phyloP scores from a whole-genome alignment of 2,797 vertebrate species.

The Sorex maritimensis region DNA sequence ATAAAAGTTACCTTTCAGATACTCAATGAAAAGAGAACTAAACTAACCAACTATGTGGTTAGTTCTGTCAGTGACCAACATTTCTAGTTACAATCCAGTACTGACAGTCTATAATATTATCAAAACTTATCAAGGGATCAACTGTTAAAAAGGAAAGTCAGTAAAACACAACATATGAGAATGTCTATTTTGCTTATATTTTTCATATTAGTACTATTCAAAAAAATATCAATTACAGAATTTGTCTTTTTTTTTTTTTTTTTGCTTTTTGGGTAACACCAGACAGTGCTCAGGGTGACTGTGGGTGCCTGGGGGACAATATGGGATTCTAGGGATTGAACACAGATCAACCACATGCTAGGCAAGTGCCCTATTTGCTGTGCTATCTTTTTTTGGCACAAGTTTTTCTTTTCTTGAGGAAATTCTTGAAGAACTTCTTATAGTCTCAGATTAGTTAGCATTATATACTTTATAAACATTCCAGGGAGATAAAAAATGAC shows the following conservation, averaged over 20 bases:
- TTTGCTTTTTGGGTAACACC: too few relatives aligned
- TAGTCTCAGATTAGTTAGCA: slow-evolving; percentile 9
- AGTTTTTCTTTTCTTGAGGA: background rate
- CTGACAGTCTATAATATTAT: slow-evolving; percentile 22
- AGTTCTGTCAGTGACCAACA: slow-evolving; percentile 15
- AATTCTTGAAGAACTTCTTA: slow-evolving; percentile 12
- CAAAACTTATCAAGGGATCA: slow-evolving; percentile 33
- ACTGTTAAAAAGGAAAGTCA: slow-evolving; percentile 50
- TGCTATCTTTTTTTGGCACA: background rate
- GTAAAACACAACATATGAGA: slow-evolving; percentile 39
- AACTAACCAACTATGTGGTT: background rate
- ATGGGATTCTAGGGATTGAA: too few relatives aligned
- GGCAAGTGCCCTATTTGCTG: too few relatives aligned
- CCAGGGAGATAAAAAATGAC: background rate
- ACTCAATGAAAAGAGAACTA: slow-evolving; percentile 57
- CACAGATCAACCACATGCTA: too few relatives aligned
- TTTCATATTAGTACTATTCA: slow-evolving; percentile 39
- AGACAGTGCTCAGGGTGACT: too few relatives aligned
- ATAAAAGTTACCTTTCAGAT: slow-evolving; percentile 37
- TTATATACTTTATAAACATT: background rate
- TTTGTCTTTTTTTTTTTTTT: background rate
- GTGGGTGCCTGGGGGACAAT: too few relatives aligned
- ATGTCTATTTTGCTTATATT: slow-evolving; percentile 11
- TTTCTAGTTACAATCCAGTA: slow-evolving; percentile 58
- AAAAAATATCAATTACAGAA: slow-evolving; percentile 6